A percentile compares a stretch with the other conserved stretches of the same genome.
These are phyloP conservation scores for Echinarachnius parma DNA, from an alignment of 53 echinoderm and acorn worm genomes.

Conservation along the genomic window DNA sequence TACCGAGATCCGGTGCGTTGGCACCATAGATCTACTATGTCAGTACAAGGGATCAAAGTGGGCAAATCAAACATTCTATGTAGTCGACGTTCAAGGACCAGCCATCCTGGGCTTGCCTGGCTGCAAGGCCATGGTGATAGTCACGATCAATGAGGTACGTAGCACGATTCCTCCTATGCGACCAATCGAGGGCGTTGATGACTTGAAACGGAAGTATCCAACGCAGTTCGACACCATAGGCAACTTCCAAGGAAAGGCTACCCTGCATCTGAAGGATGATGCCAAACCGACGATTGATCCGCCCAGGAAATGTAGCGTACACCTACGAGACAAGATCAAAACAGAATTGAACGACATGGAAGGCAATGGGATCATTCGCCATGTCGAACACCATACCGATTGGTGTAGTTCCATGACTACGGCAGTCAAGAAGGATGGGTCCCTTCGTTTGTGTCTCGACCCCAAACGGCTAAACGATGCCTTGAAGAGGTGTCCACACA, in stretches of 20 bases:
- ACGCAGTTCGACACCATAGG: constrained; percentile 48
- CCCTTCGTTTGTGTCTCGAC: constrained; percentile 49
- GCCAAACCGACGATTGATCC: constrained; percentile 49
- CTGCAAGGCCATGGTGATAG: constrained; percentile 1
- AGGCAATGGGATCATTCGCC: constrained; percentile 42
- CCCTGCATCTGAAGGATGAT: constrained; percentile 47
- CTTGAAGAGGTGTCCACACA: constrained; percentile 56
- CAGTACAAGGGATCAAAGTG: constrained; percentile 21
- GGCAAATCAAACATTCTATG: constrained; percentile 23
- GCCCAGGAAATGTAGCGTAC: constrained; percentile 59
- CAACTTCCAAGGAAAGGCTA: constrained; percentile 37
- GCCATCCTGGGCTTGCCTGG: constrained; percentile 10
- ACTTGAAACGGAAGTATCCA: constrained; percentile 33
- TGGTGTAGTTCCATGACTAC: constrained; percentile 63
- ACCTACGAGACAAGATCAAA: constrained; percentile 58
- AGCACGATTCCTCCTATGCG: too few relatives aligned
- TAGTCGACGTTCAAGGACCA: constrained; percentile 35
- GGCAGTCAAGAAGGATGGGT: constrained; percentile 55
- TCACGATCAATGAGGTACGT: constrained; percentile 14
- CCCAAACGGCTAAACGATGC: constrained; percentile 53
- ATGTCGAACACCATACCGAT: constrained; percentile 52
- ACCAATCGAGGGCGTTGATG: neutral
- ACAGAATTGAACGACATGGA: constrained; percentile 56
- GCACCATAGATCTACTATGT: constrained; percentile 25
- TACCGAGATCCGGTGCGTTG: constrained; percentile 11